Percentiles rank a stretch among this genome's conserved stretches.
Conservation (phyloP, 2,888 invertebrate species). For the Pomacea canaliculata region DNA sequence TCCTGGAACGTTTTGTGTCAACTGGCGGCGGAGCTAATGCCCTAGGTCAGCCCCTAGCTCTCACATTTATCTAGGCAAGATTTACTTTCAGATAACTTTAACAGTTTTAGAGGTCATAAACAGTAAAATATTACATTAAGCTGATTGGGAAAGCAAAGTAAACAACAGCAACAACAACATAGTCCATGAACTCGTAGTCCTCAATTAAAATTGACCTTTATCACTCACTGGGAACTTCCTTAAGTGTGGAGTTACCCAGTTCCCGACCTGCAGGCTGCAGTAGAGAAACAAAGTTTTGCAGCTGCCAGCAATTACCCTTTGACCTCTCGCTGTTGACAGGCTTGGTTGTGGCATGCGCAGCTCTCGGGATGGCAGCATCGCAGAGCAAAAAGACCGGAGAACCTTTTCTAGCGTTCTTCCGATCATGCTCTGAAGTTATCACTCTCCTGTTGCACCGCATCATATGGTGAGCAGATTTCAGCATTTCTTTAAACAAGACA, state of each 20-base stretch:
- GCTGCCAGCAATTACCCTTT: too few relatives aligned
- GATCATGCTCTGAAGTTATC: slow-evolving; percentile 44
- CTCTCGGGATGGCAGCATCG: slow-evolving; percentile 55
- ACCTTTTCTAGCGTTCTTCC: slow-evolving; percentile 50
- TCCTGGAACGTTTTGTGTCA: slow-evolving; percentile 24
- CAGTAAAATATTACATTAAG: too few relatives aligned
- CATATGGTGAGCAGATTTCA: slow-evolving; percentile 29
- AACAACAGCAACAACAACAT: too few relatives aligned
- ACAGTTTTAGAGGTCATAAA: too few relatives aligned
- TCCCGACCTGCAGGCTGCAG: too few relatives aligned
- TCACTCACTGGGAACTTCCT: too few relatives aligned
- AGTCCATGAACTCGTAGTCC: too few relatives aligned
- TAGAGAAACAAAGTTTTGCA: too few relatives aligned
- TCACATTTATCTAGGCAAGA: not conserved
- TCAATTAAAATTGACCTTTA: too few relatives aligned
- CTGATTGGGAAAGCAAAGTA: too few relatives aligned
- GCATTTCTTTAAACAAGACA: slow-evolving; percentile 24
- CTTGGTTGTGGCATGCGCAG: slow-evolving; percentile 46
- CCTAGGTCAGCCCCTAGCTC: slow-evolving; percentile 36
- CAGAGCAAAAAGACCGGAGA: slow-evolving; percentile 40
- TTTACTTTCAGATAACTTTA: too few relatives aligned
- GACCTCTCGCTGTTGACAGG: slow-evolving; percentile 36
- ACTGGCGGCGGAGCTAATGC: slow-evolving; percentile 75
- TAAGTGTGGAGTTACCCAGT: too few relatives aligned
- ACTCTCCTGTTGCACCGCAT: slow-evolving; percentile 52